Evolutionary conservation across 1,140 invertebrate species (phyloP).

Genomic region (Zaprionus ornatus): DNA sequence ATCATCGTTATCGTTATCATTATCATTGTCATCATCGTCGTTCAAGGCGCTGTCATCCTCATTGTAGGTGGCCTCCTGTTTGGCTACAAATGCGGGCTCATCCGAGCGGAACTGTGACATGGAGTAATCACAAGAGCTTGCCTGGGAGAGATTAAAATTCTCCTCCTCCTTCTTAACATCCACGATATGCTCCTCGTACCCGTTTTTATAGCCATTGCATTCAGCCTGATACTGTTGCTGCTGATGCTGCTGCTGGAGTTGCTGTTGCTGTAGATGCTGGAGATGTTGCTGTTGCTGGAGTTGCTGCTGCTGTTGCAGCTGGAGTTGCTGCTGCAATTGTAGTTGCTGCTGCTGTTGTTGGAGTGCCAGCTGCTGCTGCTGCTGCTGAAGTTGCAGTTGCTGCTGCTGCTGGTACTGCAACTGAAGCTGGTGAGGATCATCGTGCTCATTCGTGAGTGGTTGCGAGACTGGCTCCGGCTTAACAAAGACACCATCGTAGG

Average conservation of each 20-base stretch:
- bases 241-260: constrained; percentile 16
- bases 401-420: constrained; percentile 40
- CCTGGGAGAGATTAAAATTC: constrained; percentile 84
- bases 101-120: constrained; percentile 87
- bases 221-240: constrained; percentile 13
- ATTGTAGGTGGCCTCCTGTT: constrained; percentile 62
- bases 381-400: constrained; percentile 22
- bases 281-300: constrained; percentile 2
- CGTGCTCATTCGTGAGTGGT: constrained; percentile 57
- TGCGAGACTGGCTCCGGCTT: constrained; percentile 84
- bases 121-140: constrained; percentile 88
- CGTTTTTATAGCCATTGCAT: constrained; percentile 80
- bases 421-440: constrained; percentile 53
- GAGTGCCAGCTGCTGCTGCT: background rate
- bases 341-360: constrained; percentile 9
- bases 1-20: constrained; percentile 87
- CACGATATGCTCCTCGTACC: constrained; percentile 68
- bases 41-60: constrained; percentile 67
- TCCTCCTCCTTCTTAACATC: constrained; percentile 74
- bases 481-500: constrained; percentile 76
- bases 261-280: constrained; percentile 11
- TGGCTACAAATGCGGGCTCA: constrained; percentile 82
- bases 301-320: constrained; percentile 1
- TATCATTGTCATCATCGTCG: constrained; percentile 84
- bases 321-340: constrained; percentile 4